Evolutionary conservation across 2,888 invertebrate genomes (phyloP).

Genomic region (Poecilobothrus nobilitatus): DNA sequence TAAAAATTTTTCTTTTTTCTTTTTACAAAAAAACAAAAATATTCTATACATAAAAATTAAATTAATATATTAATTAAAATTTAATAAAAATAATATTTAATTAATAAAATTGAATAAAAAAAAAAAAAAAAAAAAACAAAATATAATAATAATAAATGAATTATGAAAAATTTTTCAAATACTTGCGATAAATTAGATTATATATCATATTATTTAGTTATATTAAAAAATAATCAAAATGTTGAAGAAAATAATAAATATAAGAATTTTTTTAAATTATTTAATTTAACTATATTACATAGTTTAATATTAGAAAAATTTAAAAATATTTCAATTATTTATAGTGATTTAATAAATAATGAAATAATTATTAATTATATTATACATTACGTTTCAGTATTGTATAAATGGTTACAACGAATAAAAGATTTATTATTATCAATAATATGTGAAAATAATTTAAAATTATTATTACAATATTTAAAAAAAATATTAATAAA

Average conservation of each 20-base stretch:
- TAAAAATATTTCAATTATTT: neutral
- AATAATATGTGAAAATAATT: neutral
- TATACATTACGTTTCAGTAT: neutral
- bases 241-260: neutral
- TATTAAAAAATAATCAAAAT: neutral
- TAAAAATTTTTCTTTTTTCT: too few species aligned
- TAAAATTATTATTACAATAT: neutral
- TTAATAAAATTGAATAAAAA: too few species aligned
- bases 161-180: neutral
- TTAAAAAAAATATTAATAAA: neutral
- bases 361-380: neutral
- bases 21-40: too few species aligned
- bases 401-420: neutral
- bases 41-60: neutral
- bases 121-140: too few species aligned
- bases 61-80: neutral
- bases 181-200: neutral
- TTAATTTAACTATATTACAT: neutral
- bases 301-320: neutral
- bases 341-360: neutral
- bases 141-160: neutral
- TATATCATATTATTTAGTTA: neutral
- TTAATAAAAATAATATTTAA: too few species aligned
- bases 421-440: neutral
- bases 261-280: neutral